phyloP scores from a whole-genome alignment of 2,888 invertebrate genomes.

The Falcaria lacertinaria region DNA sequence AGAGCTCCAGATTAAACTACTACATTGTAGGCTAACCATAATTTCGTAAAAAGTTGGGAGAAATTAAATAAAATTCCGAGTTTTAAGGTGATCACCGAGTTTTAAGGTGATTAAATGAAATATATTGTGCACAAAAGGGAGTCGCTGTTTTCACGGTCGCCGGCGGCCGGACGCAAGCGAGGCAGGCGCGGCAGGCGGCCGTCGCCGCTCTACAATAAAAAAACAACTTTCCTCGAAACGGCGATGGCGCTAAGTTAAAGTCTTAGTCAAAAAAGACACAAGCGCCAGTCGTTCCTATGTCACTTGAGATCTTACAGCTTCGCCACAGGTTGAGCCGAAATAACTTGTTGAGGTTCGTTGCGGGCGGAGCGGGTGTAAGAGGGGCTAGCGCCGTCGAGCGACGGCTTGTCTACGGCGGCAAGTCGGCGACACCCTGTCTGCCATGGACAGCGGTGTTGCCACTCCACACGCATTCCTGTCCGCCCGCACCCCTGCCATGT shows the following conservation, averaged over 20 bases:
- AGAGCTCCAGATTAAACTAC: too few relatives aligned
- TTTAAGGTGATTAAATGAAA: background rate
- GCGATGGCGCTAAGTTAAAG: conserved; percentile 71
- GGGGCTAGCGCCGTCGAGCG: conserved; percentile 80
- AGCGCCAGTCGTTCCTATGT: conserved; percentile 34
- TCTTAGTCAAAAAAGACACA: conserved; percentile 44
- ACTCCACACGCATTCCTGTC: conserved; percentile 73
- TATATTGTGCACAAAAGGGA: conserved; percentile 29
- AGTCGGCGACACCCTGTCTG: conserved; percentile 97
- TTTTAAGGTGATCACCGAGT: background rate
- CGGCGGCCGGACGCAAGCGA: conserved; percentile 46
- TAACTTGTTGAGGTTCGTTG: conserved; percentile 77
- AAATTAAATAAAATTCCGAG: too few relatives aligned
- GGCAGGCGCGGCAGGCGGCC: conserved; percentile 65
- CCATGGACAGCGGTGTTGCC: conserved; percentile 89
- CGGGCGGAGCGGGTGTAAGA: conserved; percentile 56
- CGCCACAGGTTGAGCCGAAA: conserved; percentile 61
- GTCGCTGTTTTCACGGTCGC: conserved; percentile 68
- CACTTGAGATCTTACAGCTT: conserved; percentile 57
- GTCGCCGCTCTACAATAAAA: conserved; percentile 63
- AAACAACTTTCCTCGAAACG: conserved; percentile 78
- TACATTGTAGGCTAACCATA: too few relatives aligned
- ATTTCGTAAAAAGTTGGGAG: too few relatives aligned
- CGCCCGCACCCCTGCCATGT: conserved; percentile 66
- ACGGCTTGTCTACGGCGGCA: conserved; percentile 89